Evolutionary conservation across 2,888 invertebrate genomes (phyloP), one percentile per base, ranked within the genome.

Genomic region (Brenthis ino): DNA sequence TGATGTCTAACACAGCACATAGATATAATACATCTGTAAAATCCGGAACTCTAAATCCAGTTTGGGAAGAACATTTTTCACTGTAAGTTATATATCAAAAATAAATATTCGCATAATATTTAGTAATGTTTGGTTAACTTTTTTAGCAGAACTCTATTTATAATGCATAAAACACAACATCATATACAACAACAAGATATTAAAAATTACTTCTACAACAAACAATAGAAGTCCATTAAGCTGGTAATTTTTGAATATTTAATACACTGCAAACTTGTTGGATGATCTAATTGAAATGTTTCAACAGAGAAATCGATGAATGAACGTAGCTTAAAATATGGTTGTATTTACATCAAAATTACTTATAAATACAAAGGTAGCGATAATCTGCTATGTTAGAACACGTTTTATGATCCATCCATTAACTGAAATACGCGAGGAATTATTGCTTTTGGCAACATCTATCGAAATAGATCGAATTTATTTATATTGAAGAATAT

Each of bases 31-130:
- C 99, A 1, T 97, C 98, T 0, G 99, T 99, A 24, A 98, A 98
- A 88, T 94, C 96, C 14, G 95, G 95, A 77, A 99, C 99, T 0
- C 93, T 99, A 47, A 96, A 96, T 87, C 99, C 99, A 0, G 89
- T 95, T 16, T 99, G 99, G 99, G 98, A 99, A 86, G 99, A 99
- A 91, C 98, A 98, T 89, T 99, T 99, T 88, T 97, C 98, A 82
- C 94, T 99, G 98, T 98, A 93, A 96, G 97, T 89, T 79, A 72
- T 58, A 63, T 14, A 43, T 57, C 6, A 1, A 37, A 37, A 37
- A 37, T 37, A 37, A 37, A 37, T 37, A 1, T 11, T 43, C 37
- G 11, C 37, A 11, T 43, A 8, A 43, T 43, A 43, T 43, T 43
- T 43, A 43, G 37, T 11, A 8, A 43, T 28, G 28, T 28, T 43